Evolutionary conservation across 2,888 invertebrate genomes (phyloP).

Genomic region (Axea sp.): DNA sequence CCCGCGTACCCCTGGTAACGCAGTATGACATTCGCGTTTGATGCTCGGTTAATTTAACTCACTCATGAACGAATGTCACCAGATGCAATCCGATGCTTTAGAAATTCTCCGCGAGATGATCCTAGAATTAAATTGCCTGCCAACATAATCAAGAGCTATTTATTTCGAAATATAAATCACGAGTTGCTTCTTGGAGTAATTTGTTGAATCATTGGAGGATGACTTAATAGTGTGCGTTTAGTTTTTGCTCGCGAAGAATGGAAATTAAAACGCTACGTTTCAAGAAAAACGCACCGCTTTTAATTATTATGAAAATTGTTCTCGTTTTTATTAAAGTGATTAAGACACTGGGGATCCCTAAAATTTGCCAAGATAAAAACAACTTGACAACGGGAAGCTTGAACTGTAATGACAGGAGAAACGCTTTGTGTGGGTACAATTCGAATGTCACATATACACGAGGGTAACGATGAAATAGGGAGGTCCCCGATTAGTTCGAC

Average conservation of each 20-base stretch:
- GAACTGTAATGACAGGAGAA: slow-evolving; percentile 44
- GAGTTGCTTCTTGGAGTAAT: slow-evolving; percentile 1
- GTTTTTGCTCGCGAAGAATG: no score
- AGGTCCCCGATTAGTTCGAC: slow-evolving; percentile 75
- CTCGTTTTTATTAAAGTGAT: no score
- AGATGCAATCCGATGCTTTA: slow-evolving; percentile 24
- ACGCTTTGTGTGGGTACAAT: slow-evolving; percentile 43
- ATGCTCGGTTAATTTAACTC: slow-evolving; percentile 41
- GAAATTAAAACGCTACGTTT: no score
- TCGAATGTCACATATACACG: slow-evolving; percentile 39
- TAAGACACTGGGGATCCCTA: no score
- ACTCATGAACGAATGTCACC: slow-evolving; percentile 40
- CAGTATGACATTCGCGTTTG: no score
- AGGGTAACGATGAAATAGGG: slow-evolving; percentile 75
- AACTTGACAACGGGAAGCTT: slow-evolving; percentile 21
- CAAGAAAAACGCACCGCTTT: no score
- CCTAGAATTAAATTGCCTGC: slow-evolving; percentile 36
- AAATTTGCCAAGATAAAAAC: slow-evolving; percentile 11
- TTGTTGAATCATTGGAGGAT: slow-evolving; percentile 19
- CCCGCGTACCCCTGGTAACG: no score
- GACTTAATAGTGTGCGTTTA: no score
- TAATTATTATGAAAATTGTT: no score
- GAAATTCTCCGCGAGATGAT: slow-evolving; percentile 41
- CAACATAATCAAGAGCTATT: slow-evolving; percentile 32
- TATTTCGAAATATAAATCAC: slow-evolving; percentile 30